Conservation (phyloP, 2,797 vertebrate genomes). For the Lagocephalus sceleratus region DNA sequence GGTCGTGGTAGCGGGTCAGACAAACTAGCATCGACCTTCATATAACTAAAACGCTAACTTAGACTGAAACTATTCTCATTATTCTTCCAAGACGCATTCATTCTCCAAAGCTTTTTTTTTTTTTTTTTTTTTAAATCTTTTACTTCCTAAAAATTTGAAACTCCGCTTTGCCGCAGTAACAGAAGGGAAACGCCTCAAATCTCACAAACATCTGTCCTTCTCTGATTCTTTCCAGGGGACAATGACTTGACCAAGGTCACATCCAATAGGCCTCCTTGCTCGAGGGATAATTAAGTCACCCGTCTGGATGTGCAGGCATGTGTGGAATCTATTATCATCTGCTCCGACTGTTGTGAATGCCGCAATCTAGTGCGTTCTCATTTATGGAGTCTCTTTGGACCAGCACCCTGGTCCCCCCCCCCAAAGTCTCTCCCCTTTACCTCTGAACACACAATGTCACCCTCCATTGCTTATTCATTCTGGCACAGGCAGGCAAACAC, state of each 20-base stretch:
- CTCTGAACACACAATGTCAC: constrained; percentile 35
- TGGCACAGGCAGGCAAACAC: constrained; percentile 8
- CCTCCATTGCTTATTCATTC: constrained; percentile 45
- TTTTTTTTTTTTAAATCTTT: too few species aligned
- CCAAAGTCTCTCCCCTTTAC: constrained; percentile 12
- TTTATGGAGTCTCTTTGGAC: constrained; percentile 7
- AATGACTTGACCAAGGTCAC: constrained; percentile 23
- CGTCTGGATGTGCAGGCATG: constrained; percentile 36
- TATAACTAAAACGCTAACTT: too few species aligned
- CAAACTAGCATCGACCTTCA: too few species aligned
- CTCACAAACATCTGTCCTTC: constrained; percentile 4
- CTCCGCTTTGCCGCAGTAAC: neutral
- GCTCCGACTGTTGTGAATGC: constrained; percentile 21
- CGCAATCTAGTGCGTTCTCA: constrained; percentile 8
- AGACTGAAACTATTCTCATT: too few species aligned
- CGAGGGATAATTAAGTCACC: constrained; percentile 20
- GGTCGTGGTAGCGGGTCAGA: too few species aligned
- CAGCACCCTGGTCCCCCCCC: constrained; percentile 20
- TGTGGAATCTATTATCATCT: constrained; percentile 43
- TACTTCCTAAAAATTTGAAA: too few species aligned
- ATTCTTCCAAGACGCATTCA: neutral
- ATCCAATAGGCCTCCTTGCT: neutral
- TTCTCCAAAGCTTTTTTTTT: neutral
- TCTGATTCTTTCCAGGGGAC: constrained; percentile 1
- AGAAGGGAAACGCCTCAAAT: neutral